Percentiles rank a stretch among this genome's conserved stretches.
These are phyloP conservation scores for Zaprionus inermis DNA, from an alignment of 1,140 invertebrate species.

Conservation along the genomic window DNA sequence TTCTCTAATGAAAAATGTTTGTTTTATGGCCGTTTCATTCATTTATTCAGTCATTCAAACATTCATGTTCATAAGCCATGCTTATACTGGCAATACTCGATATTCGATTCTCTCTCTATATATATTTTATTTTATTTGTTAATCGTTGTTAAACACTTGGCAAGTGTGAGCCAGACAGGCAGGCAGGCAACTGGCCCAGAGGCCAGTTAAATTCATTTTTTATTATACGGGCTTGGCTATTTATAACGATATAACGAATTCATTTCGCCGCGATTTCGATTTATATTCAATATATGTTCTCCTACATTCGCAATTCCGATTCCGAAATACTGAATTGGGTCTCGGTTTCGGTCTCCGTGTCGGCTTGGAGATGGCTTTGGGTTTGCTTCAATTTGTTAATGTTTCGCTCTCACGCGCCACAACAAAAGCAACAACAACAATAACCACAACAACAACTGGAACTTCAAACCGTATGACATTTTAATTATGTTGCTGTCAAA, in stretches of 20 bases:
- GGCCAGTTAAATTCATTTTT: conserved; percentile 34
- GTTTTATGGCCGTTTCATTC: conserved; percentile 58
- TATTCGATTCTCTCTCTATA: background rate
- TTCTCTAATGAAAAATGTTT: conserved; percentile 76
- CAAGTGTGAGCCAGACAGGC: conserved; percentile 22
- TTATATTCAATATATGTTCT: conserved; percentile 43
- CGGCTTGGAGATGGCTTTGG: background rate
- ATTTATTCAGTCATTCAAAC: conserved; percentile 59
- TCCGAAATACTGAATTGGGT: conserved; percentile 19
- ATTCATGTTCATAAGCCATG: conserved; percentile 62
- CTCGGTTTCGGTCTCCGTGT: background rate
- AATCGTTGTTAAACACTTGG: conserved; percentile 25
- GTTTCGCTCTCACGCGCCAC: conserved; percentile 58
- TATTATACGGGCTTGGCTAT: conserved; percentile 40
- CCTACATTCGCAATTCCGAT: conserved; percentile 18
- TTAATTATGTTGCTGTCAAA: conserved; percentile 80
- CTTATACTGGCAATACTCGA: conserved; percentile 34
- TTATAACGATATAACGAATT: conserved; percentile 33
- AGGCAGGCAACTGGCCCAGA: conserved; percentile 12
- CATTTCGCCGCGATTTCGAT: conserved; percentile 24
- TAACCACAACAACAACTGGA: conserved; percentile 27
- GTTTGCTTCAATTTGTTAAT: conserved; percentile 67
- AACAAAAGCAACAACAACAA: conserved; percentile 8
- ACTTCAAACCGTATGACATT: conserved; percentile 69
- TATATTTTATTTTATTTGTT: conserved; percentile 11